Base-by-base conservation (phyloP, 1,140 invertebrate species). In the Danaus melanippus region DNA sequence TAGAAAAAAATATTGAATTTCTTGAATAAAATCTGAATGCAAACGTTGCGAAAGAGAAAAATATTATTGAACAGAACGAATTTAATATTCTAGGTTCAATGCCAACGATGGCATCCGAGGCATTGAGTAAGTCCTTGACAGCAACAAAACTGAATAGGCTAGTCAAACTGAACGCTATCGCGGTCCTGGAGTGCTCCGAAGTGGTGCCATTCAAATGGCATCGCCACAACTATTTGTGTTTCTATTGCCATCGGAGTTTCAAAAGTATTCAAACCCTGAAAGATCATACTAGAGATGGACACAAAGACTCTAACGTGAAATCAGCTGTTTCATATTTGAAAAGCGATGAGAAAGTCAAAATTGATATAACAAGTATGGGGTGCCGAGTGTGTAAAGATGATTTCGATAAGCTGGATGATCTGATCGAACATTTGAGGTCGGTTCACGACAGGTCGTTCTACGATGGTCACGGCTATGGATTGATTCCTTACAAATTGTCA, bases 201-300 rank as follows among this genome's bases (percentile, higher is more conserved):
- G 77, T 70, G 0, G 7, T 78, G 8, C 84, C 81, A 0, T 86
- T 86, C 47, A 86, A 84, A 62, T 86, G 84, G 84, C 77, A 84
- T 21, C 65, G 79, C 40, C 81, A 86, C 48, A 74, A 70, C 44
- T 86, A 79, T 15, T 67, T 84, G 3, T 86, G 84, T 46, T 86
- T 86, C 66, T 84, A 69, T 48, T 86, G 84, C 51, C 81, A 86
- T 53, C 61, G 62, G 8, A 11, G 61, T 5, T 84, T 82, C 42
- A 81, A 79, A 71, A 62, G 64, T 8, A 50, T 68, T 1, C 40
- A 55, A 4, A 32, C 51, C 0, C 53, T 86, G 6, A 86, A 78
- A 64, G 64, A 71, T 12, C 84, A 86, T 50, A 84, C 77, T 0
- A 53, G 32, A n/a, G 52, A 50, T 0, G 63, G 70, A 12, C 84